Evolutionary conservation across 2,888 invertebrate genomes (phyloP).

Genomic region (Campoletis raptor): DNA sequence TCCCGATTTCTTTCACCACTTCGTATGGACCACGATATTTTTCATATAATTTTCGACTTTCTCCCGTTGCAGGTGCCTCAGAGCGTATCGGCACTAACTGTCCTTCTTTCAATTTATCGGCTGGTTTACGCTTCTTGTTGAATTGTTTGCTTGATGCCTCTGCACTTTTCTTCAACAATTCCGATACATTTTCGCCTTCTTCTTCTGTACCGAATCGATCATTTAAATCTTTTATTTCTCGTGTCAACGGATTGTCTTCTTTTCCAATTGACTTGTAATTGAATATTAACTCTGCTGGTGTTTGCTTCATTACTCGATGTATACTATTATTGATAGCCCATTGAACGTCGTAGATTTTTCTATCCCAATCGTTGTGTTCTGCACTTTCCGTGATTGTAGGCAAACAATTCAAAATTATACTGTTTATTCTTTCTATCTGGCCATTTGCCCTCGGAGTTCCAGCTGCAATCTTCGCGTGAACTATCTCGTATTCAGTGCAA

Average conservation of each 20-base stretch:
- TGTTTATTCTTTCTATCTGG: slow-evolving; percentile 31
- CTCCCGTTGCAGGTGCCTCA: slow-evolving; percentile 29
- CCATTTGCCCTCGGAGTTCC: slow-evolving; percentile 26
- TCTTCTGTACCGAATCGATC: slow-evolving; percentile 4
- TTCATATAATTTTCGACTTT: slow-evolving; percentile 35
- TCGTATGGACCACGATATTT: slow-evolving; percentile 38
- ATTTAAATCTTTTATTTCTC: slow-evolving; percentile 41
- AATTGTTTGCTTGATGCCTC: slow-evolving; percentile 15
- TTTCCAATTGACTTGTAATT: slow-evolving; percentile 27
- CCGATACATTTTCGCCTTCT: slow-evolving; percentile 26
- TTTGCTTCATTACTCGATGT: slow-evolving; percentile 40
- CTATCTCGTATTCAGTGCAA: slow-evolving; percentile 55
- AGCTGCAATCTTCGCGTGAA: slow-evolving; percentile 15
- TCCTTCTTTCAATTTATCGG: slow-evolving; percentile 2
- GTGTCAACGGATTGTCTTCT: slow-evolving; percentile 22
- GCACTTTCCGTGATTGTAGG: slow-evolving; percentile 4
- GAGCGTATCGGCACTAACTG: slow-evolving; percentile 27
- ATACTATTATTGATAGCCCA: slow-evolving; percentile 49
- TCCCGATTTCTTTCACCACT: slow-evolving; percentile 31
- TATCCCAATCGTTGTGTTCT: slow-evolving; percentile 26
- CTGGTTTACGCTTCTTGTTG: slow-evolving; percentile 33
- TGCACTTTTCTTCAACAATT: slow-evolving; percentile 23
- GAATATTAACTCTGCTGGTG: slow-evolving; percentile 40
- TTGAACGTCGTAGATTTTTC: slow-evolving; percentile 24
- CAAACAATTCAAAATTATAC: slow-evolving; percentile 30